A percentile compares a stretch with the other conserved stretches of the same genome.
Evolutionary conservation across 2,888 invertebrate species (phyloP).

Genomic region (Yponomeuta sedellus): DNA sequence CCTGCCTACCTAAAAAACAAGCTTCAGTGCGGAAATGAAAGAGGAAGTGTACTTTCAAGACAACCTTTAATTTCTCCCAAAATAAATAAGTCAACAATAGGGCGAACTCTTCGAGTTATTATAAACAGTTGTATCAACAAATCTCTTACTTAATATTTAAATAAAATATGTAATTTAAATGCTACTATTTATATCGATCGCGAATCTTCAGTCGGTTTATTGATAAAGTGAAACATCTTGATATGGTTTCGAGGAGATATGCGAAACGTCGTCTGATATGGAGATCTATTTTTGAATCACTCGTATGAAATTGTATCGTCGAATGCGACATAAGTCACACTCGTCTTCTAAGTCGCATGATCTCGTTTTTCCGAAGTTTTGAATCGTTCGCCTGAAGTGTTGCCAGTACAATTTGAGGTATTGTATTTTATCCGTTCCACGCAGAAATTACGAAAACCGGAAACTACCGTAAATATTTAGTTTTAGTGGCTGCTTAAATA

Average conservation of each 20-base stretch:
- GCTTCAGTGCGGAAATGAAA: slow-evolving; percentile 32
- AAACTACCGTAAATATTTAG: too few species aligned
- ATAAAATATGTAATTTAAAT: slow-evolving; percentile 23
- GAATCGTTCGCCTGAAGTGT: too few species aligned
- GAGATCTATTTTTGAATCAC: too few species aligned
- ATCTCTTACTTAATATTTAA: slow-evolving; percentile 46
- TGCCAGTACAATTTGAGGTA: too few species aligned
- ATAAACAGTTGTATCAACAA: slow-evolving; percentile 64
- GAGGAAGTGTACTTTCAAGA: slow-evolving; percentile 53
- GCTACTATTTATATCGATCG: slow-evolving; percentile 40
- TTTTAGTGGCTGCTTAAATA: too few species aligned
- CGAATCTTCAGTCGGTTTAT: slow-evolving; percentile 25
- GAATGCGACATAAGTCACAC: too few species aligned
- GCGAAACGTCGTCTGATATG: not conserved
- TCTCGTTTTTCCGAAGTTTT: too few species aligned
- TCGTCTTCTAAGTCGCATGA: too few species aligned
- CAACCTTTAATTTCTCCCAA: slow-evolving; percentile 73
- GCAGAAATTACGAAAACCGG: too few species aligned
- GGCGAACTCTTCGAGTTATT: slow-evolving; percentile 72
- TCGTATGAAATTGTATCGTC: too few species aligned
- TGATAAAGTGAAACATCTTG: slow-evolving; percentile 4
- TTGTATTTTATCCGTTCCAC: too few species aligned
- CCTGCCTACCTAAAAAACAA: not conserved
- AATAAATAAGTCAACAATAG: slow-evolving; percentile 71
- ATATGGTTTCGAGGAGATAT: not conserved